A percentile compares a stretch with the other conserved stretches of the same genome.
phyloP scores from a whole-genome alignment of 2,797 vertebrate species.

The Tachyglossus aculeatus region DNA sequence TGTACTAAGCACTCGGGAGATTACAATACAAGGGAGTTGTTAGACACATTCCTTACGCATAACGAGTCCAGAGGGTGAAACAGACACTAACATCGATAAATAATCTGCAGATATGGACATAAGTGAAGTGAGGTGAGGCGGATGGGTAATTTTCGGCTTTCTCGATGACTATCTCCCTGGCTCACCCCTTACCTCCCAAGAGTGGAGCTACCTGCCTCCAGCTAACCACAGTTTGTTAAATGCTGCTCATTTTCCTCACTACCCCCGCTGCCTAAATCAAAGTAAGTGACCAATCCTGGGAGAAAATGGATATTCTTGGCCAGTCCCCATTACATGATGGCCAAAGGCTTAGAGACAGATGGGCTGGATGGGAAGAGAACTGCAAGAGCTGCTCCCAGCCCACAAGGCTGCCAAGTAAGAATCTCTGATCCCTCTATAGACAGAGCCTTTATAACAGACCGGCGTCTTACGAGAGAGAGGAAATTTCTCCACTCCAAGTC shows the following conservation, averaged over 20 bases:
- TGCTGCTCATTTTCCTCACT: slow-evolving; percentile 17
- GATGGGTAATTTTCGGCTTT: too few species aligned
- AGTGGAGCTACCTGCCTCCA: not conserved
- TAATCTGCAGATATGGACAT: too few species aligned
- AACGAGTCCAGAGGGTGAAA: too few species aligned
- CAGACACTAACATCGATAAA: too few species aligned
- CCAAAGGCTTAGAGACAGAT: not conserved
- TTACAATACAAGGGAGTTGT: too few species aligned
- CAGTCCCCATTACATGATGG: not conserved
- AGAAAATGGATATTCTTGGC: not conserved
- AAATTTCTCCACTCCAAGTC: slow-evolving; percentile 43
- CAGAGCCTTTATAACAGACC: too few species aligned
- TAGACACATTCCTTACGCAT: too few species aligned
- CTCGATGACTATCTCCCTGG: too few species aligned
- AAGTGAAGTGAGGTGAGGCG: too few species aligned
- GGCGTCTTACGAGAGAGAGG: slow-evolving; percentile 13
- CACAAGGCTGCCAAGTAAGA: not conserved
- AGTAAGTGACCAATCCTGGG: slow-evolving; percentile 2
- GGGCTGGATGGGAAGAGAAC: not conserved
- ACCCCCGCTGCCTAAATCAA: slow-evolving; percentile 27
- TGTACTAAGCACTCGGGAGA: too few species aligned
- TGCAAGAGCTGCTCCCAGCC: slow-evolving; percentile 1
- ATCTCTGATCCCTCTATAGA: slow-evolving; percentile 8
- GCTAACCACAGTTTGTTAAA: too few species aligned
- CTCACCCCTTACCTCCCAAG: too few species aligned